Conservation (phyloP, 1,140 invertebrate species). For the Aphaenogaster floridana region DNA sequence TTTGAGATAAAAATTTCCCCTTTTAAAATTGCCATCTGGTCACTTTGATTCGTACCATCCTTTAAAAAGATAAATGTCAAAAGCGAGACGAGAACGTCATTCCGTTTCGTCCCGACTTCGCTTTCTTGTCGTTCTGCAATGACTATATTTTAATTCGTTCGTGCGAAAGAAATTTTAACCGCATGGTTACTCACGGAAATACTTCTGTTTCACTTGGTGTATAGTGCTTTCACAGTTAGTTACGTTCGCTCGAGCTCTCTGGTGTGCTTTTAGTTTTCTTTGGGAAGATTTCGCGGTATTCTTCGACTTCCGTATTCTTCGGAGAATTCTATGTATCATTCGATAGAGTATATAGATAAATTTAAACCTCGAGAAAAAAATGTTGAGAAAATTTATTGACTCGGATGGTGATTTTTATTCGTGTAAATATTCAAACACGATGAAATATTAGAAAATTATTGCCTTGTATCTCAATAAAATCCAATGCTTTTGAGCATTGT, state of each 20-base stretch:
- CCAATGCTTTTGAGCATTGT: too few relatives aligned
- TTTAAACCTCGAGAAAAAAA: not conserved
- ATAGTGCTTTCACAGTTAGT: slow-evolving; percentile 63
- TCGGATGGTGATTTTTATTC: not conserved
- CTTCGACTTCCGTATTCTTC: slow-evolving; percentile 49
- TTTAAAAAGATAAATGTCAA: slow-evolving; percentile 41
- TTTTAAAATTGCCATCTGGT: not conserved
- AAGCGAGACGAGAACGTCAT: slow-evolving; percentile 14
- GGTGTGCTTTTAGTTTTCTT: slow-evolving; percentile 54
- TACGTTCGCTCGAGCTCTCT: slow-evolving; percentile 50
- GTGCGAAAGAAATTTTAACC: slow-evolving; percentile 57
- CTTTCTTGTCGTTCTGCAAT: slow-evolving; percentile 26
- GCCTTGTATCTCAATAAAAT: not conserved
- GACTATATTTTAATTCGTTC: slow-evolving; percentile 56
- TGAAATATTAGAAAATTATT: not conserved
- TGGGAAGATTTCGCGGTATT: slow-evolving; percentile 55
- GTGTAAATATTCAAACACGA: not conserved
- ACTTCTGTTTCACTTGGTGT: slow-evolving; percentile 58
- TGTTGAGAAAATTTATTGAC: not conserved
- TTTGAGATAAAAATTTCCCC: slow-evolving; percentile 21
- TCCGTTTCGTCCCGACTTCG: slow-evolving; percentile 4
- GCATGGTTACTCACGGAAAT: slow-evolving; percentile 57
- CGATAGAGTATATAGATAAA: not conserved
- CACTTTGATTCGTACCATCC: slow-evolving; percentile 21
- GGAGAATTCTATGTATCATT: not conserved